Evolutionary conservation across 2,797 vertebrate species (phyloP), one percentile per base, ranked within the genome.

Genomic region (Halcyon chelicuti): DNA sequence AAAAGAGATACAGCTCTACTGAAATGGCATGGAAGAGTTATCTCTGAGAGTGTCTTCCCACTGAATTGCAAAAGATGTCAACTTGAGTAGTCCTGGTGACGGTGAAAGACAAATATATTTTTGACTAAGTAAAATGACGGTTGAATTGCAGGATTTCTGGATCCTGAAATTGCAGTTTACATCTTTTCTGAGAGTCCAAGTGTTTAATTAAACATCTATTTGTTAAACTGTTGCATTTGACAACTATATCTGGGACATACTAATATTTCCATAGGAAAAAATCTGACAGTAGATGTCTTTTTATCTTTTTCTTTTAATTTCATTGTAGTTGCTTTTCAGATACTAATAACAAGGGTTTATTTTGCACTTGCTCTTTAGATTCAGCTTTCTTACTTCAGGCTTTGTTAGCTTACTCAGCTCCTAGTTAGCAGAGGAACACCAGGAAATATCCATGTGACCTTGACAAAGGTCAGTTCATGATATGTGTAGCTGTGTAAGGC

Each of bases 401-500:
- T 89, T 70, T 68, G 14, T 73, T 91, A 60, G n/a, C 25, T 82
- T 73, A 37, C 11, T 81, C 46, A 61, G 62, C 67, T 94, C 57
- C 55, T 91, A 68, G 70, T 84, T 85, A 78, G 37, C 70, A 73
- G 63, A 78, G 66, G 21, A 77, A 67, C 10, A 17, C 33, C 17
- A 35, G 70, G 75, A 47, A 91, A 49, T 73, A 65, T 67, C 55
- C 9, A 9, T 47, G 39, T 76, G 89, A 94, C 94, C 95, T 96
- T 93, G 93, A 61, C 23, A 86, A 75, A 94, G 93, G 92, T 95
- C 51, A 6, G 17, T 84, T 88, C 35, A 8, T 66, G 31, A 8
- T 74, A 13, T 28, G 16, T 84, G 22, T 72, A 65, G 37, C 72
- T 90, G 13, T 4, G 2, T 52, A 73, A 78, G 42, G n/a, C 46